Base-by-base conservation (phyloP, 2,888 invertebrate genomes). In the Drosophila acutilabella region DNA sequence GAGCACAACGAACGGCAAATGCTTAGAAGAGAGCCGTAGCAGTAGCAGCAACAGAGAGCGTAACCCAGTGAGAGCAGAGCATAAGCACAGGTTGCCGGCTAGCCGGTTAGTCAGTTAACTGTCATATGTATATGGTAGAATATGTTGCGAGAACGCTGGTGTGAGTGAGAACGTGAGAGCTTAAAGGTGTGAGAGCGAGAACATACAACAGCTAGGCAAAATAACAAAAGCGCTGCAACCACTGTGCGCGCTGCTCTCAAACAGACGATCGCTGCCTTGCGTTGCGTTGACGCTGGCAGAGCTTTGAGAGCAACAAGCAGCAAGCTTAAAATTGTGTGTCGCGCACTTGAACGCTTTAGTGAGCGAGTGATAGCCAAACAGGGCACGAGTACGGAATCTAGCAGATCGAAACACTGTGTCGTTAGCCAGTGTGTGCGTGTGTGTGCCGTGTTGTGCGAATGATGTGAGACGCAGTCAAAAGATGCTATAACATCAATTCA, bases 91-190 rank as follows among this genome's bases (percentile, higher is more conserved):
- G 68, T 77, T 67, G 83, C 81, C 86, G 81, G 86, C 68, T 75
- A 81, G 80, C 81, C 83, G 86, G 81, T 67, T 77, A 51, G 64
- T 64, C 80, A 78, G 69, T 16, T 74, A 78, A 73, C 75, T 73
- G 64, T 53, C 42, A 42, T 3, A 48, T 61, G 50, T 44, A 48
- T 61, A 52, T 44, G 45, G 36, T 30, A 58, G 71, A 59, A 45
- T 45, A 57, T 42, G 58, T 30, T 51, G 78, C 13, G 42, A 77
- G 74, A 54, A 36, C 23, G 59, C 6, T 36, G 42, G 42, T 38
- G 52, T 13, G 50, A 23, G 50, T 33, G 40, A 62, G 57, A 56
- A 60, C 18, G 44, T 8, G 40, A 64, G 62, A 61, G 44, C n/a
- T 51, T 10, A 38, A 47, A 44, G 40, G 33, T 20, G 51, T 36